These are phyloP conservation scores for Patella ulyssiponensis DNA, from an alignment of 2,888 invertebrate genomes.

Conservation along the genomic window DNA sequence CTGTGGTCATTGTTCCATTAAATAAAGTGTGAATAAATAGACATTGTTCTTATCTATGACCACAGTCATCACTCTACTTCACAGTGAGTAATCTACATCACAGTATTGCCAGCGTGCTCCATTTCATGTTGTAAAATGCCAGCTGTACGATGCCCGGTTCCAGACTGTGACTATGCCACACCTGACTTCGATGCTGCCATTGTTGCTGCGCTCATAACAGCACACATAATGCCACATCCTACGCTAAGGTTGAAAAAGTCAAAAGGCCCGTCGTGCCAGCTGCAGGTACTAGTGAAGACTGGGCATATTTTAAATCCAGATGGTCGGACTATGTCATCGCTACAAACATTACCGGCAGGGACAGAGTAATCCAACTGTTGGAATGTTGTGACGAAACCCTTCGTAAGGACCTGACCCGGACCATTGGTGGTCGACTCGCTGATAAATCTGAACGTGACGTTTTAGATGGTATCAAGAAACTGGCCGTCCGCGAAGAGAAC, in stretches of 20 bases:
- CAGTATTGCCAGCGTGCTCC: too few relatives aligned
- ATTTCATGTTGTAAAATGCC: neutral
- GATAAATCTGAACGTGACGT: conserved; percentile 35
- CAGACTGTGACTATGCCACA: conserved; percentile 1
- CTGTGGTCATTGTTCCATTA: too few relatives aligned
- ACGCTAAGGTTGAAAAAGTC: conserved; percentile 38
- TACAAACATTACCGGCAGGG: conserved; percentile 35
- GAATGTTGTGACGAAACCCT: conserved; percentile 46
- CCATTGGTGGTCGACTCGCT: conserved; percentile 29
- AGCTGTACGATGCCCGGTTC: conserved; percentile 3
- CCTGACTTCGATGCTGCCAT: neutral
- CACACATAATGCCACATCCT: neutral
- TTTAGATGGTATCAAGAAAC: conserved; percentile 31
- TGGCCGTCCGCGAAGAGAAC: conserved; percentile 45
- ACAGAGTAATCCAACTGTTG: conserved; percentile 39
- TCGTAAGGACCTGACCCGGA: conserved; percentile 38
- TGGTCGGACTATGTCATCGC: conserved; percentile 44
- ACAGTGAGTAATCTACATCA: too few relatives aligned
- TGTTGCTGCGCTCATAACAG: conserved; percentile 14
- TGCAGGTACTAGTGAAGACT: conserved; percentile 20
- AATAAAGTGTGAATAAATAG: too few relatives aligned
- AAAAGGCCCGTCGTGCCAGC: conserved; percentile 36
- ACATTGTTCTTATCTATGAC: too few relatives aligned
- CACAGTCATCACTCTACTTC: too few relatives aligned
- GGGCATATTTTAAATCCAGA: conserved; percentile 38